These are phyloP conservation scores for Monoplex corrugatus DNA, from an alignment of 2,888 invertebrate genomes.

Conservation along the genomic window DNA sequence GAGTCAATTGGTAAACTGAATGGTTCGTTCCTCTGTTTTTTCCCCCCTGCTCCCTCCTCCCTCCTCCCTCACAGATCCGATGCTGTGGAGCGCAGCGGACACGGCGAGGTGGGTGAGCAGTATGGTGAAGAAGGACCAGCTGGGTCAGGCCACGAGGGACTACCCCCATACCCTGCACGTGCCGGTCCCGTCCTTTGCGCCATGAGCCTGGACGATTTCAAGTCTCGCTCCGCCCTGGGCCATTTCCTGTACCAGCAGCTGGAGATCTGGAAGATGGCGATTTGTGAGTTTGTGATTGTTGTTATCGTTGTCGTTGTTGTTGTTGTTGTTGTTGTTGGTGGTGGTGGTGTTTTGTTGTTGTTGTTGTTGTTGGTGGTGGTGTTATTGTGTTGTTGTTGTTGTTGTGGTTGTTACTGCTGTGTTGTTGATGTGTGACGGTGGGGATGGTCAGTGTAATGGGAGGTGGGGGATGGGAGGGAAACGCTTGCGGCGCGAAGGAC, in stretches of 20 bases:
- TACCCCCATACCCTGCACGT: constrained; percentile 16
- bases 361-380: too few species aligned
- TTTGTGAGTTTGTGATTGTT: background rate
- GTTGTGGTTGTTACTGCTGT: too few species aligned
- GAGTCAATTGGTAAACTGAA: too few species aligned
- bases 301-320: background rate
- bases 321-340: too few species aligned
- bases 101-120: constrained; percentile 49
- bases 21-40: too few species aligned
- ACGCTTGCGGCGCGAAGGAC: too few species aligned
- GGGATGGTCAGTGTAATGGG: too few species aligned
- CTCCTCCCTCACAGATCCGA: constrained; percentile 56
- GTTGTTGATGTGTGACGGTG: too few species aligned
- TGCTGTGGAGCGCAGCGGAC: constrained; percentile 42
- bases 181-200: constrained; percentile 17
- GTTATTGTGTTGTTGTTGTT: too few species aligned
- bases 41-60: background rate
- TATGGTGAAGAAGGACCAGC: constrained; percentile 44
- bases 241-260: constrained; percentile 33
- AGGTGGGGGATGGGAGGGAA: too few species aligned
- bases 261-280: constrained; percentile 41
- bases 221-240: background rate
- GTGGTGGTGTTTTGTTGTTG: too few species aligned
- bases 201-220: constrained; percentile 35
- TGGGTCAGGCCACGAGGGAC: background rate